Evolutionary conservation across 2,888 invertebrate species (phyloP), one percentile per base, ranked within the genome.

Genomic region (Glaucopsyche alexis): DNA sequence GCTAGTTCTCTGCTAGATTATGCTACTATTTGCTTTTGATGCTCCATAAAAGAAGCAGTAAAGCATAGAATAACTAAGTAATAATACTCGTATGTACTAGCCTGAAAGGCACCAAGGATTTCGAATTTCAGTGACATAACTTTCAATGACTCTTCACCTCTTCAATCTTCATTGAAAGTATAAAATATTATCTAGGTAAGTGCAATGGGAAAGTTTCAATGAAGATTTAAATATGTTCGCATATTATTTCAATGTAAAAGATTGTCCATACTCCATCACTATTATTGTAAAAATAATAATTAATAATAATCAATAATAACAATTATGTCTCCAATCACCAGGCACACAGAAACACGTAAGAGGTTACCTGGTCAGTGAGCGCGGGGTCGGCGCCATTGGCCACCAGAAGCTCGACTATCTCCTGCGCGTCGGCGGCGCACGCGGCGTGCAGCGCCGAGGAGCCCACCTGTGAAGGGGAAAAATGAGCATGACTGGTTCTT

Each of bases 391-490:
- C 95, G 29, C 96, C 96, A 79, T 94, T 95, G 2, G 94, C 91
- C 75, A 96, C 94, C 73, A 97, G 90, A 74, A 95, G 91, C 83
- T 96, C 95, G 8, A 95, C 95, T 29, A 95, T 95, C 77, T 96
- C 95, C 7, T 94, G 93, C 77, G 95, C 95, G 81, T 96, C 96
- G 0, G 95, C 94, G 76, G 95, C 94, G 78, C 96, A 96, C 38
- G 96, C 96, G 75, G 96, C 93, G 86, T 97, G 97, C 49, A 97
- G 89, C 0, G 96, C 95, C 42, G 96, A 95, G 76, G 96, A 95
- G 0, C 96, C 96, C 77, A 93, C 94, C 95, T 96, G 77, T 47
- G 14, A 38, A 19, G n/a, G n/a, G 42, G 11, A 52, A 13, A 45
- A 70, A 38, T 14, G n/a, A 50, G 16, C 42, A 42, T 67, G 42